Conservation (phyloP, 2,113 vertebrate species). For the Crotalus viridis region DNA sequence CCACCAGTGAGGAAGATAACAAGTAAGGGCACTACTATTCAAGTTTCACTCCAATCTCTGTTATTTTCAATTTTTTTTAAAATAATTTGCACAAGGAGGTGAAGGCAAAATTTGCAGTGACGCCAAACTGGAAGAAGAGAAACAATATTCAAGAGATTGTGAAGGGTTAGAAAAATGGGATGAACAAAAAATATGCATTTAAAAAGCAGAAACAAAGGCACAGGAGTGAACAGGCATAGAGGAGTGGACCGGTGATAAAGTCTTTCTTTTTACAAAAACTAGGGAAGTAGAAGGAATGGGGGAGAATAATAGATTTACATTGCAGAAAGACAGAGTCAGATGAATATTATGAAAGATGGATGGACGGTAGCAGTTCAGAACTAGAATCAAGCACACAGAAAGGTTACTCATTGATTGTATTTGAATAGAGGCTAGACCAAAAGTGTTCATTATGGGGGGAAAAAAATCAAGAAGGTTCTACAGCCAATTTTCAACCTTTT, state of each 20-base stretch:
- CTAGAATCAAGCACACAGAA: background rate
- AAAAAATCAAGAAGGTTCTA: background rate
- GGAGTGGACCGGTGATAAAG: background rate
- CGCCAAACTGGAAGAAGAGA: background rate
- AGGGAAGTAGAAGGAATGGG: background rate
- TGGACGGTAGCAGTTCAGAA: background rate
- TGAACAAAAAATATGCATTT: background rate
- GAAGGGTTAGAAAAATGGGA: background rate
- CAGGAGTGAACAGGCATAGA: background rate
- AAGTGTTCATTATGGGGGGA: background rate
- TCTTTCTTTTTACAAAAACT: background rate
- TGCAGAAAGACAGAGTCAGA: background rate
- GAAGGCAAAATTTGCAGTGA: background rate
- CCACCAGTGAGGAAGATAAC: background rate
- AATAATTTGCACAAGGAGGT: background rate
- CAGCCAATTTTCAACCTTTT: background rate
- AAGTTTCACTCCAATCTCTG: background rate
- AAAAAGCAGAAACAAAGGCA: background rate
- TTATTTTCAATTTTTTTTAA: background rate
- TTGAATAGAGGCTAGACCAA: background rate
- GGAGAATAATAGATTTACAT: background rate
- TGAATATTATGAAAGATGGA: background rate
- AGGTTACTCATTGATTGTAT: background rate
- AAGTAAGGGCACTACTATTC: background rate
- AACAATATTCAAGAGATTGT: background rate